Evolutionary conservation across 2,888 invertebrate species (phyloP).

Genomic region (Rosalia funebris): DNA sequence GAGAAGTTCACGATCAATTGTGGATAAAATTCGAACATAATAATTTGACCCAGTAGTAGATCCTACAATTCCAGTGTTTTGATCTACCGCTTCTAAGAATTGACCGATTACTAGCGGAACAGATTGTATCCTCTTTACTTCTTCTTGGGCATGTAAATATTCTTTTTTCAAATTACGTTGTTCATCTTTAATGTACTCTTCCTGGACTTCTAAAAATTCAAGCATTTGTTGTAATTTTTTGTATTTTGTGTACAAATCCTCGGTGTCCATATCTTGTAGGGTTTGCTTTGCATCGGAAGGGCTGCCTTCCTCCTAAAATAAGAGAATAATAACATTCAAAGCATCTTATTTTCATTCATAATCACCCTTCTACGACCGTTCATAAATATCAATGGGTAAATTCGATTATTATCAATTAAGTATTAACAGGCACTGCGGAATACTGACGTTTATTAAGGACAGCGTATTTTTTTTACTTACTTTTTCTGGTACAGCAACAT

Average conservation of each 20-base stretch:
- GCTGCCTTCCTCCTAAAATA: conserved; percentile 73
- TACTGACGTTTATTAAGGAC: conserved; percentile 20
- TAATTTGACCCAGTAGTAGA: conserved; percentile 88
- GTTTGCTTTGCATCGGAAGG: conserved; percentile 75
- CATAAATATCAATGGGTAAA: not conserved
- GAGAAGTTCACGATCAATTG: conserved; percentile 95
- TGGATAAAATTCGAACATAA: conserved; percentile 97
- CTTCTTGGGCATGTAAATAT: conserved; percentile 97
- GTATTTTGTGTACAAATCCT: conserved; percentile 95
- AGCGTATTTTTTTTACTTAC: conserved; percentile 65
- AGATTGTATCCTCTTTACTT: conserved; percentile 98
- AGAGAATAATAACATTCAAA: conserved; percentile 18
- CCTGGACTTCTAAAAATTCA: conserved; percentile 98
- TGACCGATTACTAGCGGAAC: conserved; percentile 99
- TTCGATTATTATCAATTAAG: not conserved
- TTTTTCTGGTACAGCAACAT: conserved; percentile 82
- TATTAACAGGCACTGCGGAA: conserved; percentile 3
- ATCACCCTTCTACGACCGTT: conserved; percentile 20
- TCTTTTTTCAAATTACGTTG: conserved; percentile 98
- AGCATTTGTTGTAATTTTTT: conserved; percentile 97
- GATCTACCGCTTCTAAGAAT: conserved; percentile 98
- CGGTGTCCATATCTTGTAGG: conserved; percentile 85
- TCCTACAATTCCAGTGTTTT: conserved; percentile 95
- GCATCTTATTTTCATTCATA: conserved; percentile 4
- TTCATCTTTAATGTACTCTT: conserved; percentile 99